A percentile compares a stretch with the other conserved stretches of the same genome.
Conservation (phyloP, 2,113 vertebrate species). For the Notothenia coriiceps region DNA sequence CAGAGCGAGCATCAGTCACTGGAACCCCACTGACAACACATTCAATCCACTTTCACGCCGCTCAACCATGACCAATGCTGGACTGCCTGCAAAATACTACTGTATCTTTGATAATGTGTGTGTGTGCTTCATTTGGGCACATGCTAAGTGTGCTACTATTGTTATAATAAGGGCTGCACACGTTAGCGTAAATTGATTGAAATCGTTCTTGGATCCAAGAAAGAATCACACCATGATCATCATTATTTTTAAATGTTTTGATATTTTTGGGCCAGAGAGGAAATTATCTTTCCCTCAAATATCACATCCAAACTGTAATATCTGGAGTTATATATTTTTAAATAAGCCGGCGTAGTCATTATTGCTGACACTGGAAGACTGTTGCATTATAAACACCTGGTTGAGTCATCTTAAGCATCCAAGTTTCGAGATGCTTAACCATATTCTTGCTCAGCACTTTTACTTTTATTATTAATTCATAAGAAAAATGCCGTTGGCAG, state of each 20-base stretch:
- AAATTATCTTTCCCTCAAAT: too few relatives aligned
- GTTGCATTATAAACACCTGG: neutral
- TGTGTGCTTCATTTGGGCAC: constrained; percentile 8
- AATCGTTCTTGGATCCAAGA: too few relatives aligned
- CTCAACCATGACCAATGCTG: constrained; percentile 34
- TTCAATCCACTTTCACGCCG: constrained; percentile 66
- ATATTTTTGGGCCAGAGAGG: too few relatives aligned
- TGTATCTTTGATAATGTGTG: neutral
- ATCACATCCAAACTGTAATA: too few relatives aligned
- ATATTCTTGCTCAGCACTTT: neutral
- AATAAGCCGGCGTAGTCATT: too few relatives aligned
- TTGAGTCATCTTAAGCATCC: neutral
- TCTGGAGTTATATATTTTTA: too few relatives aligned
- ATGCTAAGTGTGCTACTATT: neutral
- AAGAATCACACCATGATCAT: too few relatives aligned
- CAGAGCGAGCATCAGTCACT: constrained; percentile 51
- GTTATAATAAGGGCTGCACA: neutral
- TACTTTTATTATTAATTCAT: neutral
- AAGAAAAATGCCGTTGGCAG: neutral
- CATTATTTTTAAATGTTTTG: too few relatives aligned
- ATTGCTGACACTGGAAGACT: too few relatives aligned
- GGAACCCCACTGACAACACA: constrained; percentile 50
- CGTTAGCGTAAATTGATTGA: too few relatives aligned
- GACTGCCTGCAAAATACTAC: constrained; percentile 23
- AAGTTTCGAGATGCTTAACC: neutral